Base-by-base conservation (phyloP, 2,888 invertebrate genomes). In the Artemia sinica region DNA sequence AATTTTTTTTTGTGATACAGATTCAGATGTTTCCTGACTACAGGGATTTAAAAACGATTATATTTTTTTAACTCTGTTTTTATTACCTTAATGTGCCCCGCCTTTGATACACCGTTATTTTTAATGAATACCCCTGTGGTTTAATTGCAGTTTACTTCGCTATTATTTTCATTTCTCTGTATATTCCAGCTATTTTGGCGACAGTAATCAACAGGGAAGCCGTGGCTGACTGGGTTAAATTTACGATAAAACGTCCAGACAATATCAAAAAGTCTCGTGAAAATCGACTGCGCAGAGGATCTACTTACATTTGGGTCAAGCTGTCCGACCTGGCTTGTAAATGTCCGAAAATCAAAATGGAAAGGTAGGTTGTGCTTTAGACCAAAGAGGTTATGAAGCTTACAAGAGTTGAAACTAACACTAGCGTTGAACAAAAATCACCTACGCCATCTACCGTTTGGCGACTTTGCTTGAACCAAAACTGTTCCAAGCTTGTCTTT, bases 271-370 rank as follows among this genome's bases (percentile, higher is more conserved):
- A 77, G 70, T 84, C 83, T 71, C 80, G 84, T 75, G 84, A 86
- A 74, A 86, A 88, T 71, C 84, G 86, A 74, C 84, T 88, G 77
- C 82, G 86, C 73, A 83, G 91, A 74, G 93, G 94, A 74, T 85
- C 86, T 77, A 86, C 88, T 79, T 85, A 86, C 73, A 86, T 96
- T 77, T 89, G 89, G 86, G 89, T 97, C 76, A 88, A 88, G 78
- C 84, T 86, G 77, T 81, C 84, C 75, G 91, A 93, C 80, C 84
- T 95, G 78, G 87, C 88, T 74, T 97, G 97, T 84, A 93, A 91
- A 82, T 97, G 97, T 82, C 97, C 96, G 76, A 93, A 91, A 83
- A 86, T 97, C 78, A 91, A 91, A 81, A 84, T 89, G 73, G 90
- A 91, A 81, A 89, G 87, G 90, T 90, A 76, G 85, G 85, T 81